Evolutionary conservation across 2,888 invertebrate genomes (phyloP).

Genomic region (Agrenia bidenticulata): DNA sequence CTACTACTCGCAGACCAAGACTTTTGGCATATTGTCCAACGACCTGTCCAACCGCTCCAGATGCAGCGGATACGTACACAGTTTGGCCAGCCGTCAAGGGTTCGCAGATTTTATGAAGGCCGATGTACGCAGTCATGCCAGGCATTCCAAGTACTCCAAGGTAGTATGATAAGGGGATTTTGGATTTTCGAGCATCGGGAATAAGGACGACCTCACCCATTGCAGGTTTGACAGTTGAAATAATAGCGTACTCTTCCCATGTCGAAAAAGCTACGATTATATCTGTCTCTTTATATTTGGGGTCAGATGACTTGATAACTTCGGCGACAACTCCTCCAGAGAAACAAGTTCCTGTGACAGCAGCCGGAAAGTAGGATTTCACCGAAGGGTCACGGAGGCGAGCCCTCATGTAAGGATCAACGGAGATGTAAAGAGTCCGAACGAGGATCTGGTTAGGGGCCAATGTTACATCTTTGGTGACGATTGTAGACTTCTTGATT

Average conservation of each 20-base stretch:
- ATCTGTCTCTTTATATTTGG: slow-evolving; percentile 13
- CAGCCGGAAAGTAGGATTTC: slow-evolving; percentile 16
- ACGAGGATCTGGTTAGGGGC: slow-evolving; percentile 6
- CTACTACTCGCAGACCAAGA: slow-evolving; percentile 25
- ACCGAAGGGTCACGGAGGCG: slow-evolving; percentile 10
- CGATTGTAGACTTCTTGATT: slow-evolving; percentile 14
- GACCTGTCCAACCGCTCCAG: slow-evolving; percentile 22
- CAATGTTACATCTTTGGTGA: slow-evolving; percentile 8
- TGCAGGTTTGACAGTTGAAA: neutral
- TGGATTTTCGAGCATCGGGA: slow-evolving; percentile 15
- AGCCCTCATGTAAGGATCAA: slow-evolving; percentile 23
- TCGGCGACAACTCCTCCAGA: slow-evolving; percentile 10
- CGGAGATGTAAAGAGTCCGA: slow-evolving; percentile 8
- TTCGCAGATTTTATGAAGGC: slow-evolving; percentile 26
- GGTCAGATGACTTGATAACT: slow-evolving; percentile 18
- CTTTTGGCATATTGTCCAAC: slow-evolving; percentile 25
- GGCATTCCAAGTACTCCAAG: slow-evolving; percentile 25
- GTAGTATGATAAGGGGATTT: slow-evolving; percentile 19
- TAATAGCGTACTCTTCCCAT: slow-evolving; percentile 23
- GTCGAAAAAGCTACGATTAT: neutral
- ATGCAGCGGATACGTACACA: slow-evolving; percentile 23
- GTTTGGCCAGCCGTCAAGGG: slow-evolving; percentile 24
- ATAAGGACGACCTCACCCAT: neutral
- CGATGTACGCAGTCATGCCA: slow-evolving; percentile 23
- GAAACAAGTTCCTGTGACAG: neutral